These are phyloP conservation scores for Synergus laeviventris DNA, from an alignment of 2,888 invertebrate species.

Conservation along the genomic window DNA sequence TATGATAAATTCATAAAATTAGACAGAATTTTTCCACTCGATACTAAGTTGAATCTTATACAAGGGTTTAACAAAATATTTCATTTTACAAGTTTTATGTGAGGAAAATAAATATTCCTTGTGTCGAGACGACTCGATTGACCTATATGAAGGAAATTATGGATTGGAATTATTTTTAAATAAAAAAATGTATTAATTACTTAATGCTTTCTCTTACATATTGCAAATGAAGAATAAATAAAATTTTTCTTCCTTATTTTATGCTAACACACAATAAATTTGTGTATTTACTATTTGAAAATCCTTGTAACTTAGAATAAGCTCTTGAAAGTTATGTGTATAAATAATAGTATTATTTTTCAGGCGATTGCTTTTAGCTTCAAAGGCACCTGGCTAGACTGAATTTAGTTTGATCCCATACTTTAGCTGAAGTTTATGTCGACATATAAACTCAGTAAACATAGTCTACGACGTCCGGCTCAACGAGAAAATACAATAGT, in stretches of 20 bases:
- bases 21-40: no score
- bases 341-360: conserved; percentile 9
- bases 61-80: no score
- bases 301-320: neutral
- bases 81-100: no score
- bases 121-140: no score
- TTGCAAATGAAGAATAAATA: no score
- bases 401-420: conserved; percentile 36
- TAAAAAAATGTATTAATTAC: no score
- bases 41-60: no score
- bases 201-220: no score
- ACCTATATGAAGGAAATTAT: no score
- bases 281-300: neutral
- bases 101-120: no score
- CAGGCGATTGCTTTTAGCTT: conserved; percentile 14
- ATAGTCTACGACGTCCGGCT: conserved; percentile 27
- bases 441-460: conserved; percentile 30
- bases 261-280: neutral
- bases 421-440: conserved; percentile 35
- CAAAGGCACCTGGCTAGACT: conserved; percentile 37
- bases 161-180: no score
- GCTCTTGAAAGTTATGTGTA: neutral
- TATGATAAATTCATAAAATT: no score
- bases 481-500: conserved; percentile 29
- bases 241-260: neutral